Percentiles rank a stretch among this genome's conserved stretches.
phyloP scores from a whole-genome alignment of 1,140 invertebrate species.

The Nixonia krombeini region DNA sequence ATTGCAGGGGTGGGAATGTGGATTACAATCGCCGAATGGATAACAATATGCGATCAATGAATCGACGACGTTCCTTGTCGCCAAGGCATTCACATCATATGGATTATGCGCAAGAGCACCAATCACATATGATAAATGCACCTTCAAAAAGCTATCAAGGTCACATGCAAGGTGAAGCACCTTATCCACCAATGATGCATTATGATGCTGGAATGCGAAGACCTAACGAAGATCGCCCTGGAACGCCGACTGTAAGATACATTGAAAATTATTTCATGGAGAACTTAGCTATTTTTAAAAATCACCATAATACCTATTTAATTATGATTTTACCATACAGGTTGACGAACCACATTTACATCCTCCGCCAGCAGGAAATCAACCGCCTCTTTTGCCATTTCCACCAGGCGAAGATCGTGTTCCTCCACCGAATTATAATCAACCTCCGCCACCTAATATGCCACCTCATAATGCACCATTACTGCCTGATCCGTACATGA shows the following conservation, averaged over 20 bases:
- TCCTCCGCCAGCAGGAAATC: constrained; percentile 47
- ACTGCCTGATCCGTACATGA: constrained; percentile 66
- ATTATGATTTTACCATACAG: constrained; percentile 40
- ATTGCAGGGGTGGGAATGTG: constrained; percentile 49
- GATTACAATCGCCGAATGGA: constrained; percentile 61
- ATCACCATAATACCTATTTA: too few species aligned
- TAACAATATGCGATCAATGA: constrained; percentile 60
- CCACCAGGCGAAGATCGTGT: constrained; percentile 68
- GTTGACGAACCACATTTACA: constrained; percentile 69
- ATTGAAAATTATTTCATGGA: too few species aligned
- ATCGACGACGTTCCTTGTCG: constrained; percentile 61
- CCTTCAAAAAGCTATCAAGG: constrained; percentile 60
- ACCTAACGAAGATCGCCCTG: constrained; percentile 76
- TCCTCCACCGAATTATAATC: constrained; percentile 59
- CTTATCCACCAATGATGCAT: constrained; percentile 64
- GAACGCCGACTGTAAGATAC: constrained; percentile 81
- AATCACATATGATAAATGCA: constrained; percentile 57
- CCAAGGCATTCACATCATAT: constrained; percentile 60
- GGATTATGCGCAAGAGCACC: constrained; percentile 55
- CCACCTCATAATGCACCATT: constrained; percentile 61
- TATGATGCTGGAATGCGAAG: constrained; percentile 65
- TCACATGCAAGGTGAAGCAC: constrained; percentile 54
- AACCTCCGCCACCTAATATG: constrained; percentile 63
- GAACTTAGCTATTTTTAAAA: too few species aligned
- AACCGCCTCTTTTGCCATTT: constrained; percentile 63